A percentile compares a stretch with the other conserved stretches of the same genome.
These are phyloP conservation scores for Lagodon rhomboides DNA, from an alignment of 2,797 vertebrate genomes.

Conservation along the genomic window DNA sequence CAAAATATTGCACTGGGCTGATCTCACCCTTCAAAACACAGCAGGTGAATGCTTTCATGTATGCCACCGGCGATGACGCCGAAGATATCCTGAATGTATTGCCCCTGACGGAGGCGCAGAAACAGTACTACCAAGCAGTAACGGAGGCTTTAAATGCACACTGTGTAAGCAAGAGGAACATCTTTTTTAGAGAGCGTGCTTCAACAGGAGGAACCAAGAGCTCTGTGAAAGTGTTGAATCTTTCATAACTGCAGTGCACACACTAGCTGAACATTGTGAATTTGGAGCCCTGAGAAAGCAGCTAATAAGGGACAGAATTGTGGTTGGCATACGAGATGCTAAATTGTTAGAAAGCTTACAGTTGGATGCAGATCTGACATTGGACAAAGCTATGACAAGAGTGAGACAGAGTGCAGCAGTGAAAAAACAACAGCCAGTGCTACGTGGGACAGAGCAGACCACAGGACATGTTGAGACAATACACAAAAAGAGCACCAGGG, in stretches of 20 bases:
- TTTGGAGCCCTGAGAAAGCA: constrained; percentile 28
- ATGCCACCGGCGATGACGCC: neutral
- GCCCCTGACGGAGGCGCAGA: neutral
- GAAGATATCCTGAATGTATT: neutral
- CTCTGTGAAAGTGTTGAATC: constrained; percentile 22
- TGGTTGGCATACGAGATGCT: constrained; percentile 22
- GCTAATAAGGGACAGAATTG: constrained; percentile 20
- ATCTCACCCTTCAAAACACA: neutral
- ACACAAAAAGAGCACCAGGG: neutral
- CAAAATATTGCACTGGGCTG: neutral
- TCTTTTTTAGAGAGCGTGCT: constrained; percentile 44
- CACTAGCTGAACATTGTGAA: constrained; percentile 33
- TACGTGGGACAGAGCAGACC: constrained; percentile 9
- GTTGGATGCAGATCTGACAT: constrained; percentile 35
- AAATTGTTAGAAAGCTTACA: constrained; percentile 30
- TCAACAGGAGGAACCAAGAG: neutral
- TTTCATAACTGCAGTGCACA: constrained; percentile 30
- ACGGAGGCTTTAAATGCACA: neutral
- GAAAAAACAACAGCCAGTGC: constrained; percentile 38
- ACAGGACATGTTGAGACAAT: constrained; percentile 14
- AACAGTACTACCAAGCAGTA: neutral
- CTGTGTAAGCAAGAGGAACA: constrained; percentile 40
- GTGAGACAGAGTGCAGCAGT: constrained; percentile 36
- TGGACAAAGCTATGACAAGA: constrained; percentile 26
- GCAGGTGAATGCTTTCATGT: neutral